Conservation (phyloP, 1,140 invertebrate species). For the Leucophenga varia region DNA sequence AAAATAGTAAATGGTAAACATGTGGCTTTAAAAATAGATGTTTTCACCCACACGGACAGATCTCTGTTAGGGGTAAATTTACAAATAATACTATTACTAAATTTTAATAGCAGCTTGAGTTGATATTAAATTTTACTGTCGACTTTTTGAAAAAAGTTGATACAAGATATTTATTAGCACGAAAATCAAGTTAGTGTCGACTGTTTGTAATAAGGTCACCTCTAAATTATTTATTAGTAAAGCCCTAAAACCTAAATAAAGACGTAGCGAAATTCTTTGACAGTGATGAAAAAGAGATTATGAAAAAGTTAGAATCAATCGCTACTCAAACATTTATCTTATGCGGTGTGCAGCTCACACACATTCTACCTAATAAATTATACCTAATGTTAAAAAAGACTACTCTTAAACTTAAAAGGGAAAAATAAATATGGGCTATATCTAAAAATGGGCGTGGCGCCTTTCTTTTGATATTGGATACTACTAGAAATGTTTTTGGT, state of each 20-base stretch:
- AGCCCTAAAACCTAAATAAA: conserved; percentile 21
- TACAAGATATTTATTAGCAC: conserved; percentile 14
- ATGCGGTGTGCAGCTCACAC: conserved; percentile 3
- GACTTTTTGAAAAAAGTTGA: conserved; percentile 15
- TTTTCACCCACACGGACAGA: conserved; percentile 10
- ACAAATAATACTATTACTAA: conserved; percentile 9
- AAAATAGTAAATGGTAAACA: neutral
- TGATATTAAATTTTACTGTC: too few species aligned
- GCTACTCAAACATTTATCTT: conserved; percentile 4
- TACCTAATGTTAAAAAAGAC: too few species aligned
- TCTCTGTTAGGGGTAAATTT: conserved; percentile 19
- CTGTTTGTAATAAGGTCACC: too few species aligned
- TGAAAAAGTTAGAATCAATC: conserved; percentile 12
- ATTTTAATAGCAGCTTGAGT: too few species aligned
- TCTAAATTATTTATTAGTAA: too few species aligned
- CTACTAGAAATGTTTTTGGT: too few species aligned
- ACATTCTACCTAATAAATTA: too few species aligned
- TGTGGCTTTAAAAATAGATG: conserved; percentile 12
- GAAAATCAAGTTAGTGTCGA: too few species aligned
- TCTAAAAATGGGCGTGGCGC: too few species aligned
- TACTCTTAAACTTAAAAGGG: too few species aligned
- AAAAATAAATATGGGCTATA: too few species aligned
- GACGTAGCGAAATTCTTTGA: neutral
- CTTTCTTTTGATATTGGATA: too few species aligned
- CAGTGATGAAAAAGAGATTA: neutral